Base-by-base conservation (phyloP, 2,797 vertebrate genomes). In the Sebastes steindachneri region DNA sequence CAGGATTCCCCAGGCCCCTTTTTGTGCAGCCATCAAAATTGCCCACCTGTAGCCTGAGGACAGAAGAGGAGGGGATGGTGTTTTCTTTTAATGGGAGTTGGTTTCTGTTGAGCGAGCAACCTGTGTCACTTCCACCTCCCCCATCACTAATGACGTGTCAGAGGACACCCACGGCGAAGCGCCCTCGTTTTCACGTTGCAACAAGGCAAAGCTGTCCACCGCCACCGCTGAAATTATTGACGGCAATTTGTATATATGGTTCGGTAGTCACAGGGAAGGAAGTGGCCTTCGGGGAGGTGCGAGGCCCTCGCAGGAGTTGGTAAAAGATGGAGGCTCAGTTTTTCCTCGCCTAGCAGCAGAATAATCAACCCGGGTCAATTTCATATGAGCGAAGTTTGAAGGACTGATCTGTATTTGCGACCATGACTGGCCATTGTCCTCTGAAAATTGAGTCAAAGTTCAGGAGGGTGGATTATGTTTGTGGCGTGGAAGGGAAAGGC, bases 21-120 rank as follows among this genome's bases (percentile, higher is more conserved):
- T 92, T 88, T 89, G 89, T 87, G 83, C 79, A 86, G 82, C 82
- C 76, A 75, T 86, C 90, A 90, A 92, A 95, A 95, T 93, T 92
- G 89, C 92, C 93, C 94, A 95, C 95, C 94, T 96, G 94, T 95
- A 95, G 93, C 88, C 87, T 23, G 70, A 82, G 75, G 87, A 80
- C 77, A 73, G 60, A 37, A 3, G 35, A 25, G 67, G 55, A 58
- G 25, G 41, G 57, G 68, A 79, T 31, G 69, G 55, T 60, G 75
- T 86, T 75, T 69, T 48, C 67, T 62, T 84, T 84, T 92, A 90
- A 92, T 87, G 73, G 88, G 91, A 88, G 86, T 57, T 83, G 85
- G 87, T 94, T 88, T 94, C 93, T 89, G 92, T 93, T 91, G 92
- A 93, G 82, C 80, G 92, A 93, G 68, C 81, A 88, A 91, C 84